Evolutionary conservation across 2,888 invertebrate species (phyloP).

Genomic region (Saturnia pavonia): DNA sequence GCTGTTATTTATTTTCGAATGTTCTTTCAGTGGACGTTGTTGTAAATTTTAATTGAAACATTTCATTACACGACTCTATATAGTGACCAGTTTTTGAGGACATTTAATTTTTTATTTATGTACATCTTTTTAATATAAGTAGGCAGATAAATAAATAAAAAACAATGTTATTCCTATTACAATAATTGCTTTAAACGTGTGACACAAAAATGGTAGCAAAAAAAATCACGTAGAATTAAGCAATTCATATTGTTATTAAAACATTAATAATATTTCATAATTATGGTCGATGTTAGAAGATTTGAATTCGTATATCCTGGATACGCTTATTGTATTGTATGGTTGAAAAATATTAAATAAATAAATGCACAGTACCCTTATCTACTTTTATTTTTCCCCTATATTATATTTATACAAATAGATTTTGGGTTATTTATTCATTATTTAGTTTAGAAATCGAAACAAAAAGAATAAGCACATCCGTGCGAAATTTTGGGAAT

Average conservation of each 20-base stretch:
- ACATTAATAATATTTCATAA: slow-evolving; percentile 33
- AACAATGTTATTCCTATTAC: slow-evolving; percentile 20
- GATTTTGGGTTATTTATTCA: too few relatives aligned
- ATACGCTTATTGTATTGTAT: slow-evolving; percentile 50
- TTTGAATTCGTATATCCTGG: slow-evolving; percentile 32
- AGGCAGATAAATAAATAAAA: background rate
- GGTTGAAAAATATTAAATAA: slow-evolving; percentile 48
- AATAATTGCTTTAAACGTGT: slow-evolving; percentile 21
- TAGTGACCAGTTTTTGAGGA: slow-evolving; percentile 20
- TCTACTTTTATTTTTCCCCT: slow-evolving; percentile 25
- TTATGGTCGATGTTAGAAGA: slow-evolving; percentile 1
- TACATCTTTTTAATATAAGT: slow-evolving; percentile 1
- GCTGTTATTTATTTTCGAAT: slow-evolving; percentile 65
- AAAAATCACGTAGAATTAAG: slow-evolving; percentile 47
- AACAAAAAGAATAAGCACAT: too few relatives aligned
- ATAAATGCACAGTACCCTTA: slow-evolving; percentile 46
- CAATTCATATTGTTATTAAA: slow-evolving; percentile 26
- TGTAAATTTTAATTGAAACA: slow-evolving; percentile 29
- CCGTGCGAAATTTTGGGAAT: too few relatives aligned
- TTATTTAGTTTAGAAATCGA: too few relatives aligned
- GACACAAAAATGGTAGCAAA: slow-evolving; percentile 49
- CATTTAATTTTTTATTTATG: slow-evolving; percentile 24
- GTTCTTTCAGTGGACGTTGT: slow-evolving; percentile 46
- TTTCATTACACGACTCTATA: slow-evolving; percentile 35
- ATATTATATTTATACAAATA: background rate